phyloP scores from a whole-genome alignment of 2,888 invertebrate species.

The Clivina fossor region DNA sequence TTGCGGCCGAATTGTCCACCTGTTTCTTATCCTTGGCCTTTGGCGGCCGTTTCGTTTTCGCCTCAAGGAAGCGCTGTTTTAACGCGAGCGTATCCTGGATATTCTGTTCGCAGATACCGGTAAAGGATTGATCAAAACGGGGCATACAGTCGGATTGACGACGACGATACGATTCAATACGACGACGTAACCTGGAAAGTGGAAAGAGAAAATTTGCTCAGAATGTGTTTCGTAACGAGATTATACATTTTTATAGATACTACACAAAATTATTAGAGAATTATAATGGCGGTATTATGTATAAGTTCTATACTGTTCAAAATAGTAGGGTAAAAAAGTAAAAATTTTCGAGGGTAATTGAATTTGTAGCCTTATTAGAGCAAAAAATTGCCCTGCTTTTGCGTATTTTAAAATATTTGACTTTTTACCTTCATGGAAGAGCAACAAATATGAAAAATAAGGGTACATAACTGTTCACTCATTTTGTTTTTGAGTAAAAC shows the following conservation, averaged over 20 bases:
- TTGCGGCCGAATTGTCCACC: slow-evolving; percentile 56
- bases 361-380: too few species aligned
- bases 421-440: too few species aligned
- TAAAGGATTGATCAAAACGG: slow-evolving; percentile 85
- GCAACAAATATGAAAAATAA: too few species aligned
- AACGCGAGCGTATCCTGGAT: slow-evolving; percentile 84
- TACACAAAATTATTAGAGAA: not conserved
- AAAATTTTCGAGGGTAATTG: too few species aligned
- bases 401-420: too few species aligned
- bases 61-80: slow-evolving; percentile 87
- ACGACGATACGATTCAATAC: slow-evolving; percentile 85
- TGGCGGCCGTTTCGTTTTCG: slow-evolving; percentile 84
- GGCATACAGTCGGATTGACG: slow-evolving; percentile 85
- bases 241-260: not conserved
- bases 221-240: too few species aligned
- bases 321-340: too few species aligned
- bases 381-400: too few species aligned
- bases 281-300: too few species aligned
- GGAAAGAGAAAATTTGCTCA: slow-evolving; percentile 5
- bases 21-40: slow-evolving; percentile 77
- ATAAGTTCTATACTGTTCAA: too few species aligned
- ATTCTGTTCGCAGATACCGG: slow-evolving; percentile 86
- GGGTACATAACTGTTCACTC: too few species aligned
- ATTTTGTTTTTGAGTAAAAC: too few species aligned
- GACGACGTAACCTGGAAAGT: slow-evolving; percentile 63